A percentile compares a stretch with the other conserved stretches of the same genome.
phyloP scores from a whole-genome alignment of 2,888 invertebrate species.

The Meteorus colon region DNA sequence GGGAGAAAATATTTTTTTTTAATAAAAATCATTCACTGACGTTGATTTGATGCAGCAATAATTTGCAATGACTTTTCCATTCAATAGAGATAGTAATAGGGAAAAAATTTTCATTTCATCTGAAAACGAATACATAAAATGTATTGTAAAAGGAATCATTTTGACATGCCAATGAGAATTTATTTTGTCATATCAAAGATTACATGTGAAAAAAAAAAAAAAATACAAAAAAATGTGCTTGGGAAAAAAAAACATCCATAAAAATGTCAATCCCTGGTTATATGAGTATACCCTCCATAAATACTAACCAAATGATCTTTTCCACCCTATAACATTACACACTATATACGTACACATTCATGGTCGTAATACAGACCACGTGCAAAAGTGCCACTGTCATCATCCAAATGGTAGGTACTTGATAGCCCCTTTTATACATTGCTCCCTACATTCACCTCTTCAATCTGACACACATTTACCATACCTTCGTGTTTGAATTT shows the following conservation, averaged over 20 bases:
- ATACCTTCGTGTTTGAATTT: conserved; percentile 55
- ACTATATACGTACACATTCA: neutral
- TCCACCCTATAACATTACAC: conserved; percentile 50
- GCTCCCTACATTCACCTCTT: conserved; percentile 64
- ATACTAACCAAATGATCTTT: conserved; percentile 61
- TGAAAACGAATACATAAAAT: neutral
- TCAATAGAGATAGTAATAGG: neutral
- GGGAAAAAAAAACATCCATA: neutral
- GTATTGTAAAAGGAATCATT: neutral
- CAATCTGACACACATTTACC: conserved; percentile 66
- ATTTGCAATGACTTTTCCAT: neutral
- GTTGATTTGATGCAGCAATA: neutral
- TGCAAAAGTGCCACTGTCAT: conserved; percentile 65
- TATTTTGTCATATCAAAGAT: neutral
- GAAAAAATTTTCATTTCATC: neutral
- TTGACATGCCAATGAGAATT: neutral
- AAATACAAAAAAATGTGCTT: neutral
- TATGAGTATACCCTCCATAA: conserved; percentile 24
- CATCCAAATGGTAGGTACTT: conserved; percentile 65
- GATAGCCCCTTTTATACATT: conserved; percentile 56
- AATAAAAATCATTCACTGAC: neutral
- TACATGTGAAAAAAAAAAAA: neutral
- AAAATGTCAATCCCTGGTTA: conserved; percentile 22
- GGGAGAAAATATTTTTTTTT: neutral
- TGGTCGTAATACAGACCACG: conserved; percentile 49